Evolutionary conservation across 1,140 invertebrate species (phyloP).

Genomic region (Streblospio benedicti): DNA sequence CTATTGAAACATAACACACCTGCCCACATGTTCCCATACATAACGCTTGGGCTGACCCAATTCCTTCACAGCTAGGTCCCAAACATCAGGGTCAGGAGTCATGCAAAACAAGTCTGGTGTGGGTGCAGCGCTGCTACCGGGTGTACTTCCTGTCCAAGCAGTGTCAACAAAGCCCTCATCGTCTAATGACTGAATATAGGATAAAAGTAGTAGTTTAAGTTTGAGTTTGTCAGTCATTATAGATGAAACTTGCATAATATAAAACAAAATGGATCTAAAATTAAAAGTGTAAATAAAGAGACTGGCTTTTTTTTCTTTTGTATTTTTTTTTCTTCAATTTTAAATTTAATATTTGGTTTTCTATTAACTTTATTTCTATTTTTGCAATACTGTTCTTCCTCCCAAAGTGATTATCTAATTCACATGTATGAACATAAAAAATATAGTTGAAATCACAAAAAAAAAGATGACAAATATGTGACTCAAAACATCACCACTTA

Average conservation of each 20-base stretch:
- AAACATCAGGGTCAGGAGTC: conserved; percentile 27
- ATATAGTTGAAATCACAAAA: too few species aligned
- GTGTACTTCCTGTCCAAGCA: conserved; percentile 11
- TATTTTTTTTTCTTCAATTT: too few species aligned
- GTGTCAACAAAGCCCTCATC: conserved; percentile 23
- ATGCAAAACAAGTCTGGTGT: background rate
- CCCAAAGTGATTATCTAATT: too few species aligned
- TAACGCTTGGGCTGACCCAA: conserved; percentile 24
- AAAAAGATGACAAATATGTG: too few species aligned
- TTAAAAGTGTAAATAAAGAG: too few species aligned
- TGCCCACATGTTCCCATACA: conserved; percentile 33
- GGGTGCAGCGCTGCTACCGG: conserved; percentile 14
- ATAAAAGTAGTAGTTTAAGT: conserved; percentile 3
- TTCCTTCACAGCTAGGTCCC: conserved; percentile 22
- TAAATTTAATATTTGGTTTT: too few species aligned
- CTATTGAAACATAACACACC: conserved; percentile 17
- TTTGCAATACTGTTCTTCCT: too few species aligned
- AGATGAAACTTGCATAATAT: background rate
- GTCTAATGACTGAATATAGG: conserved; percentile 18
- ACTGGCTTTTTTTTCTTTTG: too few species aligned
- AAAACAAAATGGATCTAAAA: too few species aligned
- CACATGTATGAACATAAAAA: too few species aligned
- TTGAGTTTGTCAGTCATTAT: background rate
- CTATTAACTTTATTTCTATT: too few species aligned
- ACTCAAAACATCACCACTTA: too few species aligned